Evolutionary conservation across 1,140 invertebrate genomes (phyloP).

Genomic region (Danaus plexippus): DNA sequence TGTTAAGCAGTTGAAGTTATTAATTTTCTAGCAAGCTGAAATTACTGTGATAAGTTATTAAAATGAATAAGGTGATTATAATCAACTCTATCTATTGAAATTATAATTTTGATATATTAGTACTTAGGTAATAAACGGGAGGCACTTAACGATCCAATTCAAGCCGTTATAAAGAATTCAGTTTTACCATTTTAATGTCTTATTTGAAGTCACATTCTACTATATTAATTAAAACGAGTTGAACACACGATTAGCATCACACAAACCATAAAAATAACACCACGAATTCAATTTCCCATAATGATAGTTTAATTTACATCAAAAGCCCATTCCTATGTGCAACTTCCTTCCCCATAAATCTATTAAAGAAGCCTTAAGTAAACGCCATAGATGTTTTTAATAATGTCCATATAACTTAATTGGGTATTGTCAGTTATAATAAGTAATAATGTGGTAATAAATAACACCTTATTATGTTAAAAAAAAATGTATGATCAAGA

Average conservation of each 20-base stretch:
- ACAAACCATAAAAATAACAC: constrained; percentile 15
- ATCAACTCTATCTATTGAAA: no score
- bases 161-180: no score
- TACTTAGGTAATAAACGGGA: no score
- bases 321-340: constrained; percentile 10
- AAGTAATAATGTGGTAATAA: constrained; percentile 18
- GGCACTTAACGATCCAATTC: no score
- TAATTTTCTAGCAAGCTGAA: constrained; percentile 31
- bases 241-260: not conserved
- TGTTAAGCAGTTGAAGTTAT: constrained; percentile 45
- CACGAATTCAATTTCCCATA: constrained; percentile 12
- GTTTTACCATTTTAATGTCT: no score
- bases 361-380: constrained; percentile 14
- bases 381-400: constrained; percentile 18
- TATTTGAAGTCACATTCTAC: no score
- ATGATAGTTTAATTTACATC: constrained; percentile 15
- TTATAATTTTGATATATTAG: no score
- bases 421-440: constrained; percentile 19
- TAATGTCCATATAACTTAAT: constrained; percentile 15
- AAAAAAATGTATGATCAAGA: constrained; percentile 5
- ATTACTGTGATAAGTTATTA: no score
- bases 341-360: constrained; percentile 15
- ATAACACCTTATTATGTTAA: constrained; percentile 18
- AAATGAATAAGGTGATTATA: no score
- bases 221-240: no score